Base-by-base conservation (phyloP, 2,113 vertebrate species). In the Chloropsis cyanopogon region DNA sequence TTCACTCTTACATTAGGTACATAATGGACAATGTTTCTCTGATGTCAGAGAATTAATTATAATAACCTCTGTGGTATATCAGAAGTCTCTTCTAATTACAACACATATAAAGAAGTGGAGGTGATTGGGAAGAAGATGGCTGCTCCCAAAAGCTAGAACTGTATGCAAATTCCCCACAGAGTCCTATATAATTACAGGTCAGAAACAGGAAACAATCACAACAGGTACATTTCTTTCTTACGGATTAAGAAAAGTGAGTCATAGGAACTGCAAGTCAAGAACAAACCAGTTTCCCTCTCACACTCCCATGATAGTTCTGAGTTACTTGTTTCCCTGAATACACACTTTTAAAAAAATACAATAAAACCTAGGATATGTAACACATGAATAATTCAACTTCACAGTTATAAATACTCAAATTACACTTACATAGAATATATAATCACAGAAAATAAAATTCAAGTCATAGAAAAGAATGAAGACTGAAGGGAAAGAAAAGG, bases 351-450 rank as follows among this genome's bases (percentile, higher is more conserved):
- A 94, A 93, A 95, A 95, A 97, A 96, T 95, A 59, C 95, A 98
- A 92, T 96, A 97, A 96, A 97, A 97, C 96, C 97, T 95, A 98
- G 93, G 96, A 97, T 98, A 98, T 98, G 98, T 98, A 99, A 99
- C 98, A 98, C 98, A 98, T 98, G 98, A 99, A 98, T 98, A 98
- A 98, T 98, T 98, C 97, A 98, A 98, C 97, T 98, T 99, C 98
- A 99, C 98, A 98, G 98, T 99, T 98, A 99, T 98, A 99, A 99
- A 99, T 99, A 99, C 98, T 98, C 97, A 98, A 99, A 98, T 98
- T 98, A 98, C 97, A 98, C 96, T 97, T 98, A 98, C 97, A 98
- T 86, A 98, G 97, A 98, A 98, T 98, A 98, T 95, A 96, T 91
- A 98, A 97, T 97, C 94, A 98, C 85, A 97, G 96, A 96, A 98